Base-by-base conservation (phyloP, 2,113 vertebrate species). In the Pomatostomus ruficeps region DNA sequence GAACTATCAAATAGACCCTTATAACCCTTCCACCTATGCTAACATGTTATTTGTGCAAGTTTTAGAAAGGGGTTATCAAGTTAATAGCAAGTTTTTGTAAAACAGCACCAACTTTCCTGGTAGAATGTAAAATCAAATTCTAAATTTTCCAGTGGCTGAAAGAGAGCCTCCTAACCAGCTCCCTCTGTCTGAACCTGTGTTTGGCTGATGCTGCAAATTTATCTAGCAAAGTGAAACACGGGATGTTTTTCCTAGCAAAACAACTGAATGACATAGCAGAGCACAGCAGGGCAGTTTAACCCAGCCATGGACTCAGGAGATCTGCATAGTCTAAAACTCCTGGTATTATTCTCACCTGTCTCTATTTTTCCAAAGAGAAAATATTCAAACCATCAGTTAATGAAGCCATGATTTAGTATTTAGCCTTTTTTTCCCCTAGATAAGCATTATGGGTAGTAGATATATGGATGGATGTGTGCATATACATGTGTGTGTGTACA, bases 191-290 rank as follows among this genome's bases (percentile, higher is more conserved):
- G 85, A 95, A 91, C 66, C 70, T 51, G 38, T 81, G 80, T 95
- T 96, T 91, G 86, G 74, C 95, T 91, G 95, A 95, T 36, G 54
- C 94, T 95, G 51, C 96, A 97, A n/a, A 95, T 94, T 92, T 77
- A 89, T 85, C 55, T 1, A 61, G 95, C 84, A 75, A 95, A 95
- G 87, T 61, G 86, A 96, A 97, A 93, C 88, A 59, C 0, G 17
- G 77, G 22, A 62, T 83, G 59, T 75, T 96, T 84, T 89, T 33
- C 4, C 93, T 91, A 95, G 86, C 83, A 94, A 94, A 98, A 95
- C 65, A 95, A 96, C 68, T 36, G 94, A 89, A 93, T 94, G 86
- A 63, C 85, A 95, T 49, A 94, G 94, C 76, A 95, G 87, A 97
- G 87, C 71, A 78, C 52, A 91, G 96, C 88, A 73, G 13, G 31